Evolutionary conservation across 1,140 invertebrate species (phyloP), one percentile per base, ranked within the genome.

Genomic region (Amyelois transitella): DNA sequence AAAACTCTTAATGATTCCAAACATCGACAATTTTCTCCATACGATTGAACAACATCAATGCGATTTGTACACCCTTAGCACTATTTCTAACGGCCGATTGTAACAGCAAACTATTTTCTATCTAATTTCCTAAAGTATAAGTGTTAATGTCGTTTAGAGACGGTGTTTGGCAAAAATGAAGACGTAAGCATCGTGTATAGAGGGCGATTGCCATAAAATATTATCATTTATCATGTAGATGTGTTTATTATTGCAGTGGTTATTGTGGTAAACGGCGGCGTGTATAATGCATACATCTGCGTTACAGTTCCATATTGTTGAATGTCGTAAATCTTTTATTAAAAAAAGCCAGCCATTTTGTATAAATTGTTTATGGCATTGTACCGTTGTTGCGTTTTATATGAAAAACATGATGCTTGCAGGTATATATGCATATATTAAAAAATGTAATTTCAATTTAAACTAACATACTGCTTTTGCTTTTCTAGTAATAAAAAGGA

Each of bases 1-100:
- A 77, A 76, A 72, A 62, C 55, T 52, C 18, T 67, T 76, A 83
- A 81, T 76, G 74, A 79, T 66, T 69, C 52, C 61, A 53, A 71
- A 75, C 75, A 86, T 86, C 79, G 79, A 81, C 82, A 77, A 86
- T 86, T 86, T 82, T 75, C 70, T 82, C 71, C 82, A 76, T 81
- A 53, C 82, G 78, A 86, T 86, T 86, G 81, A 81, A 65, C 78
- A 70, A 49, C 59, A 72, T 82, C 77, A 82, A 86, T 86, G 68
- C 71, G 55, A 72, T 74, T 66, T 73, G 53, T 68, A 72, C 69
- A 69, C 78, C 78, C 80, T 62, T 72, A 54, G 58, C 49, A 62
- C 62, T 32, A 64, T 62, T 65, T 52, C 58, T 67, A 74, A 72
- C 65, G 61, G 65, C 62, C 53, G 20, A 2, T 14, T 5, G 45